Evolutionary conservation across 2,888 invertebrate genomes (phyloP).

Genomic region (Agonopterix heracliana): DNA sequence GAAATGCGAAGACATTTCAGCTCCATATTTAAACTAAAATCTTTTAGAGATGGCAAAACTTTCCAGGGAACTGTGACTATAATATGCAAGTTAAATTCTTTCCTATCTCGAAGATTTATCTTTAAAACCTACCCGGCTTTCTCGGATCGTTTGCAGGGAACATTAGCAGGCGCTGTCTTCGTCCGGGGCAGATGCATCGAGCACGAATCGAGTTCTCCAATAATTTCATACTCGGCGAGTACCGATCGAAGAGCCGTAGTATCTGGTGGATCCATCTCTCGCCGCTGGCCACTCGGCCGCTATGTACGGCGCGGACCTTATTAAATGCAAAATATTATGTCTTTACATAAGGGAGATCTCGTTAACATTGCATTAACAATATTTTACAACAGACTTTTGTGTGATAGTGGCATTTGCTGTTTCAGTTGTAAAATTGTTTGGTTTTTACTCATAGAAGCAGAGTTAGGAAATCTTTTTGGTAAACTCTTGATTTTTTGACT

Average conservation of each 20-base stretch:
- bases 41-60: constrained; percentile 20
- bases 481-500: no score
- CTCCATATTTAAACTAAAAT: no score
- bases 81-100: constrained; percentile 31
- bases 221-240: constrained; percentile 61
- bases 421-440: not conserved
- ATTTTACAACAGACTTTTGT: constrained; percentile 43
- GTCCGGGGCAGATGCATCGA: constrained; percentile 58
- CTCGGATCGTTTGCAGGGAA: constrained; percentile 53
- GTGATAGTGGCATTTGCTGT: not conserved
- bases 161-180: constrained; percentile 42
- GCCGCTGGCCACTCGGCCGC: constrained; percentile 57
- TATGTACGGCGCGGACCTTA: constrained; percentile 56
- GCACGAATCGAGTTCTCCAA: constrained; percentile 70
- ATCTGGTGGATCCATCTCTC: constrained; percentile 55
- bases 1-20: no score
- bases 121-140: constrained; percentile 54
- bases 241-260: constrained; percentile 40
- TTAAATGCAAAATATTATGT: constrained; percentile 71
- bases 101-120: constrained; percentile 61
- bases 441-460: no score
- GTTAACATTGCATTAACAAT: constrained; percentile 65
- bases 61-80: constrained; percentile 37
- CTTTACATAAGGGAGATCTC: constrained; percentile 62
- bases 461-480: not conserved